Evolutionary conservation across 2,888 invertebrate genomes (phyloP), one percentile per base, ranked within the genome.

Genomic region (Xestia c-nigrum): DNA sequence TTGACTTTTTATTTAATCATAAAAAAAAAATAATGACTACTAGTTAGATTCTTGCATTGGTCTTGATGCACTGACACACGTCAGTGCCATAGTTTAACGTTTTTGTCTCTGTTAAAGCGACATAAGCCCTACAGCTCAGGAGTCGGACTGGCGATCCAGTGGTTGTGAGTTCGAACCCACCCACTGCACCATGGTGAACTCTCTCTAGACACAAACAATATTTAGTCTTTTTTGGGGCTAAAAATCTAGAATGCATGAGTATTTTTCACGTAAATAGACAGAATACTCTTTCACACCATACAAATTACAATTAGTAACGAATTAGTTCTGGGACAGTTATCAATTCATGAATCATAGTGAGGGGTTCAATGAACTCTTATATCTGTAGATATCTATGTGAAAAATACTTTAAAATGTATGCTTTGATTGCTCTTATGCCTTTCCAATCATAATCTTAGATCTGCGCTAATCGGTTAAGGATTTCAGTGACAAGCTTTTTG

Each of bases 91-190:
- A n/a, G 16, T 70, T 70, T 85, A 85, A 82, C 63, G 24, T 71
- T 38, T 81, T 69, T 72, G 68, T 68, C 70, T 85, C 76, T 82
- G 81, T 82, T 82, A 70, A 85, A 82, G 86, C 67, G 38, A 71
- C 67, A 73, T 61, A 73, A 83, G 83, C 52, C 63, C 70, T 73
- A 76, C 83, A 83, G 72, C 72, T 83, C 71, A 70, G 71, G 86
- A 71, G 72, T 77, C 38, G 70, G 77, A 70, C 64, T 55, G 72
- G 83, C 70, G 72, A 83, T 83, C 72, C 57, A 67, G 72, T 66
- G 64, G 83, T 86, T 73, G 77, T 78, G 83, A 77, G 72, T 86
- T 86, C 72, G 84, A 72, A 74, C 84, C 74, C 77, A 73, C 67
- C 57, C 68, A 83, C 69, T 81, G 63, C 75, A 82, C 57, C 61